These are phyloP conservation scores for Orthosia gracilis DNA, from an alignment of 2,888 invertebrate genomes.

Conservation along the genomic window DNA sequence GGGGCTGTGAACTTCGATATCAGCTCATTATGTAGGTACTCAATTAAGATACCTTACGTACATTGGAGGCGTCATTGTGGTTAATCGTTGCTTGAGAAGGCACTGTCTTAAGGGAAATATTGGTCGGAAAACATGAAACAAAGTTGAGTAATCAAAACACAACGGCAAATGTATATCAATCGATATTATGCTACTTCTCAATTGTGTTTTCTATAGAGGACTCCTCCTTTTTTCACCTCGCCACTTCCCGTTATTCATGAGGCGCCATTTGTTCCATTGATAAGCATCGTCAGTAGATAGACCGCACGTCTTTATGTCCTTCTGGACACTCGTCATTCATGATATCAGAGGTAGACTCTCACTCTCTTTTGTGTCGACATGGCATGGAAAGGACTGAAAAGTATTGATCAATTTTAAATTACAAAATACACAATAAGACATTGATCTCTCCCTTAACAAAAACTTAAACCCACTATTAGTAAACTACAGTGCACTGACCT, in stretches of 20 bases:
- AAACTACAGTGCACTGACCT: constrained; percentile 42
- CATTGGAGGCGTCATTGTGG: constrained; percentile 27
- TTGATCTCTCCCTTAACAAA: not conserved
- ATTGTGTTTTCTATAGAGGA: too few species aligned
- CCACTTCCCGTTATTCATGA: too few species aligned
- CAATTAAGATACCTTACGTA: constrained; percentile 44
- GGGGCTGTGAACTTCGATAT: constrained; percentile 22
- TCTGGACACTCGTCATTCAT: too few species aligned
- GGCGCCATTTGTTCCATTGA: not conserved
- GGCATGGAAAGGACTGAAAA: not conserved
- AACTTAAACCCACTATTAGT: constrained; percentile 12
- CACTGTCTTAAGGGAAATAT: constrained; percentile 2
- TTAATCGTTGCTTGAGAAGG: constrained; percentile 12
- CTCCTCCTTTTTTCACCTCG: too few species aligned
- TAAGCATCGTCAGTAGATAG: not conserved
- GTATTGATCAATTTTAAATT: not conserved
- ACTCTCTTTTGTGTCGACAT: too few species aligned
- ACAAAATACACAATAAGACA: not conserved
- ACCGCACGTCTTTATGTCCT: too few species aligned
- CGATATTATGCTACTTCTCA: not conserved
- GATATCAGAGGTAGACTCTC: too few species aligned
- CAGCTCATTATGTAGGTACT: constrained; percentile 37
- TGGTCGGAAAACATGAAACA: not conserved
- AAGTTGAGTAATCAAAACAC: not conserved
- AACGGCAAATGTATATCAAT: not conserved